Evolutionary conservation across 2,888 invertebrate genomes (phyloP), one percentile per base, ranked within the genome.

Genomic region (Coelinius sp.): DNA sequence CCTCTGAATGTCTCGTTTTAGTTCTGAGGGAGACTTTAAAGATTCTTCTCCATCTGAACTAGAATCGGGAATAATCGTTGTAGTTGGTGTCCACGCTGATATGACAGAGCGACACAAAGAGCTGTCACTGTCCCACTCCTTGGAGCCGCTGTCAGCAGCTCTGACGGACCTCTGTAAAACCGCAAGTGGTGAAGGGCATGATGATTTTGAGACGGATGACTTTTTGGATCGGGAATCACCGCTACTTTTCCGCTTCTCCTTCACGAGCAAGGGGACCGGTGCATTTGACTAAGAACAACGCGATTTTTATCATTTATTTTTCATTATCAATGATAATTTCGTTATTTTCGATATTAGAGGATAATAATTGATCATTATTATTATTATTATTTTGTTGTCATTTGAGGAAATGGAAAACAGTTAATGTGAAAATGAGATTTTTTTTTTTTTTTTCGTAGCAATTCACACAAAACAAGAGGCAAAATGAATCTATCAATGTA

Each of bases 271-370:
- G 35, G 59, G 14, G n/a, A n/a, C 1, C 25, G 7, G 27, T 14
- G 56, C 17, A 31, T 27, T 59, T 27, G 31, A 35, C 59, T 59
- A 59, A 59, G 22, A 35, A 35, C 59, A 59, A 59, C 35, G 20
- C 59, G 59, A 59, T 31, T 17, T n/a, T 35, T 20, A 59, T 2
- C 46, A 17, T 17, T 7, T 41, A 7, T 53, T 53, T 53, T 24
- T 20, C 5, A 17, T 46, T 46, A 31, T 31, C 31, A 31, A 31
- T 31, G 31, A 31, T 4, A 31, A 6, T 31, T 31, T 31, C 31
- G 8, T n/a, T n/a, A n/a, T n/a, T n/a, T n/a, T n/a, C n/a, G n/a
- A n/a, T n/a, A n/a, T n/a, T n/a, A n/a, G n/a, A n/a, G n/a, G n/a
- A n/a, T n/a, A n/a, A n/a, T n/a, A n/a, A n/a, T n/a, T n/a, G n/a